phyloP scores from a whole-genome alignment of 53 echinoderm and acorn worm genomes.

The Temnopleurus reevesii region DNA sequence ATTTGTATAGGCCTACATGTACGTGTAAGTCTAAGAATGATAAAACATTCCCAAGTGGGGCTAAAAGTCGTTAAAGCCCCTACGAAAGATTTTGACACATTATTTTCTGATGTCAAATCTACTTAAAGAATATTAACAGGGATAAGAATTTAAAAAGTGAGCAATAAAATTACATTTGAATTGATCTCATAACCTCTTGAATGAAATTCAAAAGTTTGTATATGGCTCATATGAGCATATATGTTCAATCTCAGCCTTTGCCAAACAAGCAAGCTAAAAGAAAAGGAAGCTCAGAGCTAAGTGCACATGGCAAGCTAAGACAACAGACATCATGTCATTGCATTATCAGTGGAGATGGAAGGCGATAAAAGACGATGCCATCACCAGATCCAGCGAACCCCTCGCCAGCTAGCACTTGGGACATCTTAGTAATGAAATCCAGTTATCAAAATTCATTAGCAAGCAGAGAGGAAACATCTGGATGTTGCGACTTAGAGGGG shows the following conservation, averaged over 20 bases:
- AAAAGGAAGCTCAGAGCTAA: background rate
- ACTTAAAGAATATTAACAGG: too few relatives aligned
- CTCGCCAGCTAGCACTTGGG: conserved; percentile 31
- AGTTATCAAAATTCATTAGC: conserved; percentile 37
- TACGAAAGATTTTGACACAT: too few relatives aligned
- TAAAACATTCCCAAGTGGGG: too few relatives aligned
- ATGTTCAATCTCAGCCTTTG: background rate
- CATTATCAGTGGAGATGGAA: background rate
- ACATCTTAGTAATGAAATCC: conserved; percentile 33
- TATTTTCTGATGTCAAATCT: too few relatives aligned
- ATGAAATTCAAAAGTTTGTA: background rate
- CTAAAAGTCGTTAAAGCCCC: too few relatives aligned
- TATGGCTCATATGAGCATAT: background rate
- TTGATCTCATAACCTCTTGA: background rate
- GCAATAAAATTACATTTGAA: too few relatives aligned
- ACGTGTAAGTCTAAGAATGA: too few relatives aligned
- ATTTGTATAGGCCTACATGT: too few relatives aligned
- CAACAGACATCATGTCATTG: conserved; percentile 16
- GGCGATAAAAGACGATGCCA: conserved; percentile 22
- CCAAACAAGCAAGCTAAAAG: background rate
- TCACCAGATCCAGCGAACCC: conserved; percentile 6
- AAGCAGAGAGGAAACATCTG: conserved; percentile 36
- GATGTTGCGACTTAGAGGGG: conserved; percentile 30
- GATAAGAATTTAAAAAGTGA: too few relatives aligned
- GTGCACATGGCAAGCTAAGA: background rate